These are phyloP conservation scores for Lepus timidus DNA, from an alignment of 2,113 vertebrate genomes.

Conservation along the genomic window DNA sequence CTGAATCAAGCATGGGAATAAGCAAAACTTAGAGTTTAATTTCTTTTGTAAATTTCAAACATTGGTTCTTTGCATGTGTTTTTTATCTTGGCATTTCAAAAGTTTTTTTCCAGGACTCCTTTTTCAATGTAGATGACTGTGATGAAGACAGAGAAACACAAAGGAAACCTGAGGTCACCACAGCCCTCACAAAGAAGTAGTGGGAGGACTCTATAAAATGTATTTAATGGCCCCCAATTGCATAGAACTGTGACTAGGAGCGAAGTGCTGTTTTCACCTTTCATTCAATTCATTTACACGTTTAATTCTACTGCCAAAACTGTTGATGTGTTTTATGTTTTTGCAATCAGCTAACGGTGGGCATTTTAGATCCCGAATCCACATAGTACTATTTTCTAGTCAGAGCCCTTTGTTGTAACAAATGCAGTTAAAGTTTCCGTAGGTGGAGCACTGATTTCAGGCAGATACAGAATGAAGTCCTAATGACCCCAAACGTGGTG, in stretches of 20 bases:
- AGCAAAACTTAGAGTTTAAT: not conserved
- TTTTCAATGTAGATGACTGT: not conserved
- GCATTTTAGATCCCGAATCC: conserved; percentile 34
- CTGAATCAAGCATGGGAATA: not conserved
- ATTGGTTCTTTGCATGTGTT: not conserved
- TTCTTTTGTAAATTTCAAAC: conserved; percentile 25
- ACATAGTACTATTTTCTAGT: conserved; percentile 39
- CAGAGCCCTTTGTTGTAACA: not conserved
- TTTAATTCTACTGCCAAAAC: conserved; percentile 71
- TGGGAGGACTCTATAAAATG: conserved; percentile 32
- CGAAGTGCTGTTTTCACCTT: conserved; percentile 14
- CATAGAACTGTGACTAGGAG: not conserved
- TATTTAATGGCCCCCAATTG: conserved; percentile 52
- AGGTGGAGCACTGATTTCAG: not conserved
- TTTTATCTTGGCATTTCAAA: conserved; percentile 35
- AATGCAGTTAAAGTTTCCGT: conserved; percentile 42
- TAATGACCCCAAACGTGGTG: not conserved
- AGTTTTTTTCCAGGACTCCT: conserved; percentile 44
- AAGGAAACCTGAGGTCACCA: conserved; percentile 38
- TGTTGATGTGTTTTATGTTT: conserved; percentile 77
- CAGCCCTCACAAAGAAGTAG: conserved; percentile 61
- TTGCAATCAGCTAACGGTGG: conserved; percentile 57
- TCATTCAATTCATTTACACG: conserved; percentile 67
- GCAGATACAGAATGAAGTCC: conserved; percentile 34
- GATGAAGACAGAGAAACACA: conserved; percentile 51